Evolutionary conservation across 2,888 invertebrate species (phyloP).

Genomic region (Hyposoter dolosus): DNA sequence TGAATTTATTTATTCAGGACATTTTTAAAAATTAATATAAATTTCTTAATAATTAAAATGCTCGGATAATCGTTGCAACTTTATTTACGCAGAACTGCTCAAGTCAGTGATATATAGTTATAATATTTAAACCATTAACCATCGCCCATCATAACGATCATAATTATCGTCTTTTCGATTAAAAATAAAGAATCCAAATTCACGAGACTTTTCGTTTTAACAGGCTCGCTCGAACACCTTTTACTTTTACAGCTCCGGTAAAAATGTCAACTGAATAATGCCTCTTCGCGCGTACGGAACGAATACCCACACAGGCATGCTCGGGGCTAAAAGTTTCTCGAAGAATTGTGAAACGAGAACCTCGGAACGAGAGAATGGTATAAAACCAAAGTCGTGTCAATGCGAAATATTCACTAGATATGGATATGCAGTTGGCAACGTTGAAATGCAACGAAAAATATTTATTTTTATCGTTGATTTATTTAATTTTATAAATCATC

Average conservation of each 20-base stretch:
- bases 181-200: conserved; percentile 34
- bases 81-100: background rate
- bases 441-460: too few relatives aligned
- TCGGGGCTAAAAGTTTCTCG: conserved; percentile 66
- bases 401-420: background rate
- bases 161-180: conserved; percentile 33
- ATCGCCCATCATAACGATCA: conserved; percentile 10
- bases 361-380: conserved; percentile 56
- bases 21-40: background rate
- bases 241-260: conserved; percentile 65
- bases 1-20: background rate
- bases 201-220: conserved; percentile 29
- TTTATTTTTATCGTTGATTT: too few relatives aligned
- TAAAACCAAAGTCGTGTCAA: background rate
- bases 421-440: too few relatives aligned
- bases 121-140: conserved; percentile 12
- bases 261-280: conserved; percentile 63
- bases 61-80: background rate
- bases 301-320: conserved; percentile 45
- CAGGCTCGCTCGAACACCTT: conserved; percentile 33
- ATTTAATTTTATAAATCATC: too few relatives aligned
- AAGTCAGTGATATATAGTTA: background rate
- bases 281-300: conserved; percentile 41
- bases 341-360: conserved; percentile 66
- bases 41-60: conserved; percentile 19